phyloP scores from a whole-genome alignment of 2,888 invertebrate genomes.

The Apoderus coryli region DNA sequence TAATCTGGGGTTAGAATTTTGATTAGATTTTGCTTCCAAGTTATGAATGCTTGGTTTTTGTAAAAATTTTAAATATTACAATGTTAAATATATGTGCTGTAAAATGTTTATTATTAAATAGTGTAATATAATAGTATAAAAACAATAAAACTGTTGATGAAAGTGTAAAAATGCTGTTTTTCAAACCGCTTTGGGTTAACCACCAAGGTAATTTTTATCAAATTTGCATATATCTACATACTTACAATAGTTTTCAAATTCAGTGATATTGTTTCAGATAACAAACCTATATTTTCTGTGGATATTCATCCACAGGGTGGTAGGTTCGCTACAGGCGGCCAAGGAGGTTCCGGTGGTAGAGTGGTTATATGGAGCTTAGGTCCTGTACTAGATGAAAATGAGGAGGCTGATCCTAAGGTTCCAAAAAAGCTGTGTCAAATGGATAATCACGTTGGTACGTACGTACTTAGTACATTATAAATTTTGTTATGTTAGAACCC shows the following conservation, averaged over 20 bases:
- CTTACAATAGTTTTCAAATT: constrained; percentile 10
- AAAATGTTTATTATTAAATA: too few relatives aligned
- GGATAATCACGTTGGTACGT: constrained; percentile 82
- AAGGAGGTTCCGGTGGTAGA: constrained; percentile 80
- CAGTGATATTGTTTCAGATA: constrained; percentile 39
- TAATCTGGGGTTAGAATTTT: too few relatives aligned
- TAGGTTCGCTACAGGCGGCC: constrained; percentile 88
- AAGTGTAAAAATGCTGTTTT: constrained; percentile 21
- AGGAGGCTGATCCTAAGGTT: constrained; percentile 65
- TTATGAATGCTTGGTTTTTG: too few relatives aligned
- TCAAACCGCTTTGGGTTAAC: constrained; percentile 32
- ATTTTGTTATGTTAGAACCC: background rate
- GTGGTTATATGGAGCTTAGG: constrained; percentile 93
- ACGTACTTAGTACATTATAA: constrained; percentile 3
- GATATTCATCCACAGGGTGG: constrained; percentile 95
- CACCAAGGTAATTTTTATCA: constrained; percentile 59
- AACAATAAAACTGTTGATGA: too few relatives aligned
- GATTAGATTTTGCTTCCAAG: too few relatives aligned
- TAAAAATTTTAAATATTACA: too few relatives aligned
- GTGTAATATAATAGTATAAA: too few relatives aligned
- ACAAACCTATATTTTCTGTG: constrained; percentile 90
- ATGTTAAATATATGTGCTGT: too few relatives aligned
- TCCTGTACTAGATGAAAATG: constrained; percentile 64
- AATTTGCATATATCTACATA: background rate
- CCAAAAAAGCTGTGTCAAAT: constrained; percentile 92